A percentile compares a stretch with the other conserved stretches of the same genome.
These are phyloP conservation scores for Diabrotica balteata DNA, from an alignment of 2,888 invertebrate genomes.

Conservation along the genomic window DNA sequence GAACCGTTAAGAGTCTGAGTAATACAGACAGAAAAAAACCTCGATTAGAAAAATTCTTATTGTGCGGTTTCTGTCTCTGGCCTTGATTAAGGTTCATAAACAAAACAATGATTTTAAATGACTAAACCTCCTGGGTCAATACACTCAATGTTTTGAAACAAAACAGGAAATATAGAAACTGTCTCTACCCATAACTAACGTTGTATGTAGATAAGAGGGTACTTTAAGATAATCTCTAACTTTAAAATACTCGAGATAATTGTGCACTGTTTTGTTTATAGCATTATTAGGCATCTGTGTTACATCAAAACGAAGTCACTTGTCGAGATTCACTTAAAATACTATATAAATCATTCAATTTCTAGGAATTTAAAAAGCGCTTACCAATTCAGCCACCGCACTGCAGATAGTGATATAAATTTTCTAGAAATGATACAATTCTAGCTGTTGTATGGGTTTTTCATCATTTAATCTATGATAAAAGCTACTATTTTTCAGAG, in stretches of 20 bases:
- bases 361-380: constrained; percentile 4
- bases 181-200: neutral
- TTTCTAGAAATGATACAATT: neutral
- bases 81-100: constrained; percentile 7
- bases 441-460: neutral
- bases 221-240: constrained; percentile 15
- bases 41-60: too few relatives aligned
- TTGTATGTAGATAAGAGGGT: neutral
- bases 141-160: constrained; percentile 10
- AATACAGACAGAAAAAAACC: too few relatives aligned
- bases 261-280: too few relatives aligned
- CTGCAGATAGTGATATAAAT: constrained; percentile 1
- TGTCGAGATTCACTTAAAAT: neutral
- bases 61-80: too few relatives aligned
- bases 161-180: constrained; percentile 25
- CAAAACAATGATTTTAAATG: constrained; percentile 14
- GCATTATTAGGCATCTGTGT: neutral
- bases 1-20: too few relatives aligned
- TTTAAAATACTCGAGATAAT: constrained; percentile 1
- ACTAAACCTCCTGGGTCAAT: constrained; percentile 6
- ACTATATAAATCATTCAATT: too few relatives aligned
- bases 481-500: neutral
- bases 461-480: neutral
- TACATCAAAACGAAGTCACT: constrained; percentile 8
- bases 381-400: neutral